Base-by-base conservation (phyloP, 2,888 invertebrate genomes). In the Polyommatus icarus region DNA sequence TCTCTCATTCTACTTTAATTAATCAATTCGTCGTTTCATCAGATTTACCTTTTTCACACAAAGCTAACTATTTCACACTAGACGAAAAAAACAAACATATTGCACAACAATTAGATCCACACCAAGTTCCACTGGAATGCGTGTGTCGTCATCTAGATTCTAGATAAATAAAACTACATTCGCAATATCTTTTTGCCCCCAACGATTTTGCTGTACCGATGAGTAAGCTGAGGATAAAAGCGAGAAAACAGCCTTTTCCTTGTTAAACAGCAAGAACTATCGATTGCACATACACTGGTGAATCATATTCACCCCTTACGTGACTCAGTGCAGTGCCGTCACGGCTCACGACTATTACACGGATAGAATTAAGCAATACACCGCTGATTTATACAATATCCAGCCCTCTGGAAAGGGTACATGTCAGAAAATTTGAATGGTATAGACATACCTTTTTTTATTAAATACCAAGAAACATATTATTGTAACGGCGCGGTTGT, bases 201-300 rank as follows among this genome's bases (percentile, higher is more conserved):
- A 15, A 32, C 67, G 15, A 67, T 12, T 32, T 67, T 67, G 29
- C 61, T 67, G 24, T 29, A 67, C 29, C 67, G 67, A 67, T 67
- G 67, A 67, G 67, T 67, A 67, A 67, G 67, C 29, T 29, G 67
- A 67, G 67, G 29, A 67, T 67, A 67, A 32, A 32, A 29, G 67
- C 18, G 67, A 29, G 67, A 67, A 67, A 67, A 67, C 7, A 18
- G 15, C 67, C 15, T 67, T 29, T 67, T 67, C 61, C 67, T 67
- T 15, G 67, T 67, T 67, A 40, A n/a, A 36, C 20, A 59, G 20
- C 40, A 75, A 61, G 46, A 67, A 67, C 18, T 71, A 71, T 76
- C 50, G 76, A 76, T 57, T 57, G 61, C 67, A 75, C 75, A 75
- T 71, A 76, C 75, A 54, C 73, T 24, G 50, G 29, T 75, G 75